Base-by-base conservation (phyloP, 2,888 invertebrate genomes). In the Nemotelus nigrinus region DNA sequence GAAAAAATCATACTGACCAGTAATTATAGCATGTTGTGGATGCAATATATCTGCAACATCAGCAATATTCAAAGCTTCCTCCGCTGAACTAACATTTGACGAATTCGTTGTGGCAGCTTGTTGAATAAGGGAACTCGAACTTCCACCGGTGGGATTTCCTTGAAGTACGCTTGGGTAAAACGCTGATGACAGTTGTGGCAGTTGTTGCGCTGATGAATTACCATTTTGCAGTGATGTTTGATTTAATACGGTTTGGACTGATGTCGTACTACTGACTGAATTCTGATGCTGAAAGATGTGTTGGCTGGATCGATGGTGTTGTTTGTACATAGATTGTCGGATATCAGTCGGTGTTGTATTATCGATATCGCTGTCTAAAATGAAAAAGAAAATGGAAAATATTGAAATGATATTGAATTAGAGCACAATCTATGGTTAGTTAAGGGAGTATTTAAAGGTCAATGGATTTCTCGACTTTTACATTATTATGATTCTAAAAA, bases 31-130 rank as follows among this genome's bases (percentile, higher is more conserved):
- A 88, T 94, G 96, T 88, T 96, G 94, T 79, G 94, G 93, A 85
- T 96, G 93, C 78, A 97, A 89, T 81, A 96, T 89, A 86, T 96
- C 95, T 60, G 94, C 94, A 83, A 97, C 96, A 88, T 94, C 94
- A 5, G 83, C 86, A 78, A 87, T 86, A 81, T 86, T 86, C 2
- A 87, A 81, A 3, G 84, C 83, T 68, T 84, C 85, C 74, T 86
- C 87, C 60, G 79, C 79, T 43, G 84, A 83, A 78, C 83, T 84
- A 48, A 84, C 83, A 64, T 84, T 83, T 8, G 84, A 82, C 10
- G 85, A 85, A 81, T 82, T 85, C 5, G 53, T 4, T 3, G 53
- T 3, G 85, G 63, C 77, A 25, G 64, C 84, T 75, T 85, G 84
- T 78, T 85, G 85, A 79, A 86, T 79, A 43, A 86, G 79, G 3